Evolutionary conservation across 1,140 invertebrate species (phyloP), one percentile per base, ranked within the genome.

Genomic region (Caenorhabditis brenneri): DNA sequence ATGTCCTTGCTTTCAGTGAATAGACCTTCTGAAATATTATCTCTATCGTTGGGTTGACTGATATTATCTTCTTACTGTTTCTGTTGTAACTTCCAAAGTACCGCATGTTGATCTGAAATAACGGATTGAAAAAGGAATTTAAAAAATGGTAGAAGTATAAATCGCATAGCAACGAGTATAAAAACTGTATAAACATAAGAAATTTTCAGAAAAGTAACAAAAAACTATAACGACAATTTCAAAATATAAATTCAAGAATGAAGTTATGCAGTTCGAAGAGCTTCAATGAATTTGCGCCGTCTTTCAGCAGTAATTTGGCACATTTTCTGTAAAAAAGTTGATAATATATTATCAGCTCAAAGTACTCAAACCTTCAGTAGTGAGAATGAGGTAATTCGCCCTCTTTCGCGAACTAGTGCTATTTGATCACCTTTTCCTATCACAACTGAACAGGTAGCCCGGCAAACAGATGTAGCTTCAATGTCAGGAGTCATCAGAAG

Each of bases 1-100:
- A 74, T 74, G 36, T 74, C 65, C 15, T 24, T 74, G n/a, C 65
- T 31, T 24, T 74, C 65, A 4, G 36, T 46, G 65, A 74, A 42
- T 0, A 74, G 36, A 0, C 65, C 65, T 24, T 74, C 65, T 74
- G 36, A n/a, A 74, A 74, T 33, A 42, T 0, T 2, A 65, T 9
- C 10, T 10, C 6, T 65, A 10, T 36, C n/a, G n/a, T n/a, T n/a
- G n/a, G n/a, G n/a, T n/a, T 3, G 12, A 65, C 15, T 15, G 5
- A n/a, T 10, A 36, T 16, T 7, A 65, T 10, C 42, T n/a, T 24
- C 65, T 39, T 24, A 74, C 65, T 74, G 36, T 42, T 74, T 46
- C 65, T 74, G 9, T 74, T 74, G 65, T 33, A 42, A 24, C 12
- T 46, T 42, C 65, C 65, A 12, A 74, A 42, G 36, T 46, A 74